These are phyloP conservation scores for Patella pellucida DNA, from an alignment of 2,888 invertebrate genomes.

Conservation along the genomic window DNA sequence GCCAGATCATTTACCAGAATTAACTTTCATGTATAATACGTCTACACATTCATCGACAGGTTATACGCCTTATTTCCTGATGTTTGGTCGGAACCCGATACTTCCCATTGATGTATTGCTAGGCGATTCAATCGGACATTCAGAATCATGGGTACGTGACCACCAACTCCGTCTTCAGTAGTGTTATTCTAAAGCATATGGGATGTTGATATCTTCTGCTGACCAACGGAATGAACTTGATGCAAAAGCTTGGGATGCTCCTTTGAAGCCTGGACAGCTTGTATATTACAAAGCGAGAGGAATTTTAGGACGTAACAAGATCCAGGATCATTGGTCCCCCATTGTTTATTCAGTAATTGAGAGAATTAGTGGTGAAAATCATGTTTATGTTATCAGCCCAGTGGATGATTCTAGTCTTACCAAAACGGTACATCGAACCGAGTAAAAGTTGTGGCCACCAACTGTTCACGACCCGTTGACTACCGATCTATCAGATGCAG, in stretches of 20 bases:
- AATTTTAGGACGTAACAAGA: slow-evolving; percentile 32
- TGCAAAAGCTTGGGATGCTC: slow-evolving; percentile 26
- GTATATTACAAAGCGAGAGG: slow-evolving; percentile 29
- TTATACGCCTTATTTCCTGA: slow-evolving; percentile 26
- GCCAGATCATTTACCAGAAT: slow-evolving; percentile 24
- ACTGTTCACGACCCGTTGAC: not conserved
- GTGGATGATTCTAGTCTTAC: slow-evolving; percentile 19
- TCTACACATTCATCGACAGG: slow-evolving; percentile 29
- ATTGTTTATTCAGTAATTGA: slow-evolving; percentile 22
- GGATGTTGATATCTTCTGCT: slow-evolving; percentile 4
- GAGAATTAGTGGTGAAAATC: slow-evolving; percentile 24
- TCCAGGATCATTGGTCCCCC: slow-evolving; percentile 30
- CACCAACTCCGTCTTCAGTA: slow-evolving; percentile 15
- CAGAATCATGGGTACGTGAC: slow-evolving; percentile 17
- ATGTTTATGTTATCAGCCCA: slow-evolving; percentile 20
- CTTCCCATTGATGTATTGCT: no score
- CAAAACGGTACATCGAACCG: slow-evolving; percentile 23
- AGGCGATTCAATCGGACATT: slow-evolving; percentile 8
- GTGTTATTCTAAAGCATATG: slow-evolving; percentile 16
- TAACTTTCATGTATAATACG: slow-evolving; percentile 29
- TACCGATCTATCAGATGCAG: no score
- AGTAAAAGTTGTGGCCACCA: not conserved
- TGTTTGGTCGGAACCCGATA: slow-evolving; percentile 29
- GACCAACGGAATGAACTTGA: slow-evolving; percentile 23
- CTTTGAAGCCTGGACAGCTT: slow-evolving; percentile 23